Conservation (phyloP, 2,113 vertebrate genomes). For the Lethenteron camtschaticum region DNA sequence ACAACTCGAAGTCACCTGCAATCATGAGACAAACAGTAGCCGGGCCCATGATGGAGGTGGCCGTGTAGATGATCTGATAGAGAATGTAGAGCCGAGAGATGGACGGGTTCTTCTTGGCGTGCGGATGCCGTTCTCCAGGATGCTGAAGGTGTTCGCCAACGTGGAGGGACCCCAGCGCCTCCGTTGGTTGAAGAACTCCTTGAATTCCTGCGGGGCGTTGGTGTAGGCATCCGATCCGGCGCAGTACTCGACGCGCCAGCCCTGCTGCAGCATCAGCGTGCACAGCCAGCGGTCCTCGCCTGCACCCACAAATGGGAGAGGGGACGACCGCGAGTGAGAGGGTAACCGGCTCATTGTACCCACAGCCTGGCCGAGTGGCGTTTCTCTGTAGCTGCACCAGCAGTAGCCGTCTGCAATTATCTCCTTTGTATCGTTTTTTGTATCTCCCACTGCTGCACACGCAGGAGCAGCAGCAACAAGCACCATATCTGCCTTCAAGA, state of each 20-base stretch:
- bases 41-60: constrained; percentile 40
- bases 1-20: constrained; percentile 20
- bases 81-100: constrained; percentile 34
- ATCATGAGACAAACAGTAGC: constrained; percentile 42
- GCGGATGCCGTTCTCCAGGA: constrained; percentile 27
- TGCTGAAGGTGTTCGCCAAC: constrained; percentile 36
- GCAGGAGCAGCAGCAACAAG: too few species aligned
- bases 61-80: constrained; percentile 37
- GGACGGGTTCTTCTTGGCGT: constrained; percentile 32
- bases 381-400: too few species aligned
- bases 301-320: constrained; percentile 11
- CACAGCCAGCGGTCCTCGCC: constrained; percentile 47
- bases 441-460: too few species aligned
- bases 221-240: constrained; percentile 43
- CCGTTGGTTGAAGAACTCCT: constrained; percentile 46
- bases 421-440: too few species aligned
- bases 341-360: too few species aligned
- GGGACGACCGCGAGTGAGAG: too few species aligned
- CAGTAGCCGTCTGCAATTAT: too few species aligned
- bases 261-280: constrained; percentile 36
- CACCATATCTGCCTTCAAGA: too few species aligned
- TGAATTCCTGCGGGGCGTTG: constrained; percentile 40
- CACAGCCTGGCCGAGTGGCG: too few species aligned
- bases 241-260: constrained; percentile 44
- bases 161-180: constrained; percentile 44